These are phyloP conservation scores for Orchesella cincta DNA, from an alignment of 1,140 invertebrate species.

Conservation along the genomic window DNA sequence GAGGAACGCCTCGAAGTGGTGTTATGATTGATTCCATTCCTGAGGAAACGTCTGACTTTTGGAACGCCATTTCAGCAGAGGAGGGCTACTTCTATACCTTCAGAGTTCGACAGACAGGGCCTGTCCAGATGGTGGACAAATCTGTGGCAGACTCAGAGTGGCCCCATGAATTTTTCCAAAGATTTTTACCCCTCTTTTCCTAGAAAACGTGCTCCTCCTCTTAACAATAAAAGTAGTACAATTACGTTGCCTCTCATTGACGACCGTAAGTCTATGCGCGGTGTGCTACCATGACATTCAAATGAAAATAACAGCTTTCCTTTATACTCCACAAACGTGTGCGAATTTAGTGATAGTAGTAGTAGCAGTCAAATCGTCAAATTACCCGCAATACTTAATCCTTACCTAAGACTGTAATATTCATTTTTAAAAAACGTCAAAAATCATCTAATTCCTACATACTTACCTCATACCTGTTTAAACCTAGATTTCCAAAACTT, in stretches of 20 bases:
- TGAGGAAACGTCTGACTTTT: slow-evolving; percentile 31
- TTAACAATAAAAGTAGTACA: slow-evolving; percentile 23
- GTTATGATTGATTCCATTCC: slow-evolving; percentile 35
- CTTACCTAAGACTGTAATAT: no score
- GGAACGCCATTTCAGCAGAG: slow-evolving; percentile 41
- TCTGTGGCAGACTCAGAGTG: slow-evolving; percentile 42
- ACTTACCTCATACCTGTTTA: no score
- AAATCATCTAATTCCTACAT: no score
- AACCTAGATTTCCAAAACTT: no score
- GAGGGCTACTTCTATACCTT: slow-evolving; percentile 49
- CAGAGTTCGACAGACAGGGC: slow-evolving; percentile 46
- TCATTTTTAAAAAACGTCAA: no score
- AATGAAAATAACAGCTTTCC: neutral
- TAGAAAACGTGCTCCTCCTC: slow-evolving; percentile 20
- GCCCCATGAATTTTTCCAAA: slow-evolving; percentile 20
- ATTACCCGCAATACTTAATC: no score
- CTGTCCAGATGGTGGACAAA: slow-evolving; percentile 50
- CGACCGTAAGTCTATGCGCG: slow-evolving; percentile 17
- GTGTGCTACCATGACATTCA: slow-evolving; percentile 6
- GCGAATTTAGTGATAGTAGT: neutral
- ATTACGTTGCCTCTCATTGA: slow-evolving; percentile 25
- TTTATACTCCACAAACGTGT: neutral
- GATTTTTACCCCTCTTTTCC: neutral
- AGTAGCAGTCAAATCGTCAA: no score
- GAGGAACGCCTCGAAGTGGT: neutral